Conservation (phyloP, 2,888 invertebrate genomes). For the Drosophila quinaria region DNA sequence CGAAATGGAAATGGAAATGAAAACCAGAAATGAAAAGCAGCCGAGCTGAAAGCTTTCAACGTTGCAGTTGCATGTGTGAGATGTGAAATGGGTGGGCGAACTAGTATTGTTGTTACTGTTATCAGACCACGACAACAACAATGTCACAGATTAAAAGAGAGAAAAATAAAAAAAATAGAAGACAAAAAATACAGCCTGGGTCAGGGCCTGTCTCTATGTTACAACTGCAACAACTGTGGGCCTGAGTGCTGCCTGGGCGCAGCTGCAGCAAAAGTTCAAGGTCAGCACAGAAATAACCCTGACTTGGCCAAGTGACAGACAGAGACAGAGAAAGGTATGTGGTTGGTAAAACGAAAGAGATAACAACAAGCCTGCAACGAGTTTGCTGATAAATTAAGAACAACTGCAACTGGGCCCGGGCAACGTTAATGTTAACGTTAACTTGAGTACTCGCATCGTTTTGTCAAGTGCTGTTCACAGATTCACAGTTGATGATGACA, state of each 20-base stretch:
- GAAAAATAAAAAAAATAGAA: conserved; percentile 33
- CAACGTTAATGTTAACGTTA: conserved; percentile 27
- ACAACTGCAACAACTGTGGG: conserved; percentile 14
- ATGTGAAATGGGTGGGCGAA: conserved; percentile 27
- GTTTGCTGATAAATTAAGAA: conserved; percentile 19
- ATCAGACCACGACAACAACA: conserved; percentile 52
- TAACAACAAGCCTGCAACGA: conserved; percentile 6
- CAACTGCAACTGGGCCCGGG: conserved; percentile 21
- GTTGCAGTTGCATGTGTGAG: conserved; percentile 3
- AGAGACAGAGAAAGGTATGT: conserved; percentile 39
- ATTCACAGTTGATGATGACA: conserved; percentile 19
- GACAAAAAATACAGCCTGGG: conserved; percentile 50
- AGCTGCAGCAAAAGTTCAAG: conserved; percentile 73
- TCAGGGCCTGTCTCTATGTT: conserved; percentile 59
- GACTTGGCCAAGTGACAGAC: conserved; percentile 44
- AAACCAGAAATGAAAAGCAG: conserved; percentile 79
- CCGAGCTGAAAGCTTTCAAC: conserved; percentile 74
- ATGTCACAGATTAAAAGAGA: conserved; percentile 59
- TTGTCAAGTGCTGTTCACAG: conserved; percentile 26
- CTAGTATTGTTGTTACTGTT: conserved; percentile 50
- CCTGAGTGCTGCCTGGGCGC: conserved; percentile 26
- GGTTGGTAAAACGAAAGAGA: not conserved
- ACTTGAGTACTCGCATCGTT: conserved; percentile 25
- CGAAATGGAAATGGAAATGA: conserved; percentile 70
- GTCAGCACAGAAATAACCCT: conserved; percentile 64